Percentiles rank a stretch among this genome's conserved stretches.
Conservation (phyloP, 2,888 invertebrate species). For the Aromia moschata region DNA sequence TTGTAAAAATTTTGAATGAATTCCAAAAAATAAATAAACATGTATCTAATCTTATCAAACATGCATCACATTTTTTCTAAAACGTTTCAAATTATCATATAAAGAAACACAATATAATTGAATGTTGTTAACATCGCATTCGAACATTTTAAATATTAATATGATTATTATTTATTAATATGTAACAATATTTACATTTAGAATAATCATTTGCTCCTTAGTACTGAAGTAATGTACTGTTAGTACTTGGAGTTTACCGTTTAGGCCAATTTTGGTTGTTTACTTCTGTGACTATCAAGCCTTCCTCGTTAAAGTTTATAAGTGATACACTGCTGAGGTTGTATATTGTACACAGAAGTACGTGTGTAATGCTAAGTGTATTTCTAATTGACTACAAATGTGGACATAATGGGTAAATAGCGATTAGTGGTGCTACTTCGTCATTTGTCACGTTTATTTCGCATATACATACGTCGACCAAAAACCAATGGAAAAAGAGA, state of each 20-base stretch:
- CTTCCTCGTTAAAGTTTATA: no score
- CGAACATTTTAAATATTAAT: conserved; percentile 51
- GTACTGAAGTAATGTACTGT: conserved; percentile 46
- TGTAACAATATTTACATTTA: conserved; percentile 70
- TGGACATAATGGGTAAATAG: conserved; percentile 48
- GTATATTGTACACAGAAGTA: conserved; percentile 41
- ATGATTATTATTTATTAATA: conserved; percentile 58
- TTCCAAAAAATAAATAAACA: conserved; percentile 56
- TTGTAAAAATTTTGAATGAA: conserved; percentile 57
- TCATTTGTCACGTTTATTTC: no score
- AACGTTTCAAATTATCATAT: conserved; percentile 45
- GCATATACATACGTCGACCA: no score
- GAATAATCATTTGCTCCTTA: conserved; percentile 61
- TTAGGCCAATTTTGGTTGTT: conserved; percentile 48
- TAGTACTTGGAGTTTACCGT: conserved; percentile 47
- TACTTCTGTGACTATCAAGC: no score
- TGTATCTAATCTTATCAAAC: conserved; percentile 55
- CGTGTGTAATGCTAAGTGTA: conserved; percentile 50
- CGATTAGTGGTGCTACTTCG: conserved; percentile 18
- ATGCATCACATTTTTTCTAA: conserved; percentile 50
- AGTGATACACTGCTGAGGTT: no score
- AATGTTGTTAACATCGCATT: conserved; percentile 47
- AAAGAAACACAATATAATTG: conserved; percentile 22
- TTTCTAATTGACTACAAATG: conserved; percentile 56
- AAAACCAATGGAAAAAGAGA: no score